A percentile compares a stretch with the other conserved stretches of the same genome.
These are phyloP conservation scores for Grallaria varia DNA, from an alignment of 2,113 vertebrate genomes.

Conservation along the genomic window DNA sequence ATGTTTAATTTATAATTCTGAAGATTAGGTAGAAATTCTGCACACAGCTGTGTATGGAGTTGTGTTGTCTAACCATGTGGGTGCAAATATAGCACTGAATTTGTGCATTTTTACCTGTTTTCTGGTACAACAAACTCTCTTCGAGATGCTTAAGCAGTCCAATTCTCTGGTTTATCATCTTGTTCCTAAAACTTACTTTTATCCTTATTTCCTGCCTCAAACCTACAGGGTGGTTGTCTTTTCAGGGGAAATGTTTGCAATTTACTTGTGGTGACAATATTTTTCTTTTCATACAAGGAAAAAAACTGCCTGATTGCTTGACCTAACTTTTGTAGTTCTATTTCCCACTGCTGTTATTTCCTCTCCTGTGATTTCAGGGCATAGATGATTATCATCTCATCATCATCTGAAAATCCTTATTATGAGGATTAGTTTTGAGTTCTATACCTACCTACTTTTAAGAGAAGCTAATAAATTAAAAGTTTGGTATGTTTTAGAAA, in stretches of 20 bases:
- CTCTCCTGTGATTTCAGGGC: background rate
- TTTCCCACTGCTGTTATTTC: background rate
- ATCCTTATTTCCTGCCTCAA: background rate
- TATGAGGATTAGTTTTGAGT: background rate
- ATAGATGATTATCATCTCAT: background rate
- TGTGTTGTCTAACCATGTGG: background rate
- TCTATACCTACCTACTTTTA: background rate
- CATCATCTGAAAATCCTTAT: background rate
- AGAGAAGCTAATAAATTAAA: background rate
- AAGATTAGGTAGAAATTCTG: background rate
- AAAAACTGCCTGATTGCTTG: too few relatives aligned
- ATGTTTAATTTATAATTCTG: background rate
- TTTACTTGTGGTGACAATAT: background rate
- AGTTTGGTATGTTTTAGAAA: background rate
- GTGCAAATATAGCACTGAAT: too few relatives aligned
- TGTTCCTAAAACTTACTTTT: background rate
- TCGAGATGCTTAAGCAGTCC: background rate
- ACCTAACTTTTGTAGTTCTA: background rate
- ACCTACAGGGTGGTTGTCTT: background rate
- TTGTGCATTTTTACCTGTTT: background rate
- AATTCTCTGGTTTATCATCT: background rate
- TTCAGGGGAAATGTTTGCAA: background rate
- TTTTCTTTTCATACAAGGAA: rapidly evolving
- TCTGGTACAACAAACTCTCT: background rate
- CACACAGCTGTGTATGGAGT: background rate